A percentile compares a stretch with the other conserved stretches of the same genome.
Conservation (phyloP, 2,888 invertebrate species). For the Agrochola macilenta region DNA sequence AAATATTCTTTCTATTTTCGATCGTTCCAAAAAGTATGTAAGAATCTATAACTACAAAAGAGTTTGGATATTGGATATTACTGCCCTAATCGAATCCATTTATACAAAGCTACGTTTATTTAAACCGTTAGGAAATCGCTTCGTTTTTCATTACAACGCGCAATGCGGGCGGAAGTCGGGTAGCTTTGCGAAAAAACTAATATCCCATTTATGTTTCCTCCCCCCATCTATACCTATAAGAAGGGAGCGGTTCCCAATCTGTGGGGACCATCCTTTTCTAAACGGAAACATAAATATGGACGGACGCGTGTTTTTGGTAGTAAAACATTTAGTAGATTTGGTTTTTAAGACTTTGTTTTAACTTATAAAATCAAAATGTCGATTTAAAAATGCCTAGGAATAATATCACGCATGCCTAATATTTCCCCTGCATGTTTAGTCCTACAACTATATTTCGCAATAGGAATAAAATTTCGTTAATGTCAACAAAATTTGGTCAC, state of each 20-base stretch:
- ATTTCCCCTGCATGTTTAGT: background rate
- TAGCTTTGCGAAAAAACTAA: constrained; percentile 86
- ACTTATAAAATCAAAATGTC: background rate
- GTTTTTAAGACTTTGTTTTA: background rate
- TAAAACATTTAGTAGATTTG: background rate
- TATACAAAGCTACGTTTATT: constrained; percentile 67
- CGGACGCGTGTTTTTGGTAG: background rate
- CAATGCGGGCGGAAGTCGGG: constrained; percentile 79
- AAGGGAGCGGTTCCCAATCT: constrained; percentile 64
- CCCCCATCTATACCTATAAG: constrained; percentile 71
- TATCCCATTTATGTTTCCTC: constrained; percentile 86
- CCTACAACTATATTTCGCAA: background rate
- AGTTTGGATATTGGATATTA: constrained; percentile 45
- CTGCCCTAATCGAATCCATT: constrained; percentile 52
- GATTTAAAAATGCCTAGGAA: background rate
- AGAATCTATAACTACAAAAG: constrained; percentile 9
- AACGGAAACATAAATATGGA: constrained; percentile 28
- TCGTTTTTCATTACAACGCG: constrained; percentile 86
- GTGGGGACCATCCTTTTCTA: constrained; percentile 38
- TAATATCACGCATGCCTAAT: too few species aligned
- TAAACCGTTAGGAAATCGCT: constrained; percentile 81
- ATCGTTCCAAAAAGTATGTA: background rate
- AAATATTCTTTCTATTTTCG: background rate
- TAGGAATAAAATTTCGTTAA: background rate
- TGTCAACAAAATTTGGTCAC: background rate